Percentiles rank a stretch among this genome's conserved stretches.
These are phyloP conservation scores for Pygmarrhopalites habei DNA, from an alignment of 1,140 invertebrate species.

Conservation along the genomic window DNA sequence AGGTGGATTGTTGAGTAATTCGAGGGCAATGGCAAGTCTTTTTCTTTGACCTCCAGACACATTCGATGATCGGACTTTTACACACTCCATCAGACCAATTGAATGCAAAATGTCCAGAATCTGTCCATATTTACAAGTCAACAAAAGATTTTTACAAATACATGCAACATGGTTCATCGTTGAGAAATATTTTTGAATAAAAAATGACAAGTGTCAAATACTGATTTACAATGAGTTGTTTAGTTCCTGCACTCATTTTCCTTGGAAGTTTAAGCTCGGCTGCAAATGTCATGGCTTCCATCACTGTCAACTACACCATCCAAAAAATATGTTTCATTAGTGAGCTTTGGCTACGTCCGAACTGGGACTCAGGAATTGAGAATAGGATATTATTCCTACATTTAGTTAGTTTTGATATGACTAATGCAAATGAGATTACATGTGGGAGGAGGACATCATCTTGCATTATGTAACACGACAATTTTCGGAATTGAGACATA, in stretches of 20 bases:
- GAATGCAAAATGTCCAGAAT: slow-evolving; percentile 77
- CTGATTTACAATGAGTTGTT: slow-evolving; percentile 42
- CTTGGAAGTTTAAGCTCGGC: slow-evolving; percentile 86
- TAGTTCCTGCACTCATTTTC: slow-evolving; percentile 59
- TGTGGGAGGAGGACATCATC: slow-evolving; percentile 85
- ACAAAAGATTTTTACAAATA: background rate
- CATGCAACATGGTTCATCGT: background rate
- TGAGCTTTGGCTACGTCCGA: too few relatives aligned
- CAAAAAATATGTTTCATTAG: too few relatives aligned
- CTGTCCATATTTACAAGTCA: background rate
- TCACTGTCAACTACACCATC: slow-evolving; percentile 73
- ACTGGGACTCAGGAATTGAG: too few relatives aligned
- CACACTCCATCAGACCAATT: slow-evolving; percentile 70
- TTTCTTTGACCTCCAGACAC: slow-evolving; percentile 89
- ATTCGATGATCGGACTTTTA: slow-evolving; percentile 66
- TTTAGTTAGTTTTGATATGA: too few relatives aligned
- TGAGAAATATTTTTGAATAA: too few relatives aligned
- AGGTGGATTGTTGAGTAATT: slow-evolving; percentile 89
- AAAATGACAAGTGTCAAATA: slow-evolving; percentile 49
- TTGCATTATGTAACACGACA: slow-evolving; percentile 94
- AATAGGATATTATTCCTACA: too few relatives aligned
- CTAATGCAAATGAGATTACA: too few relatives aligned
- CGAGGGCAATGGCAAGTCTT: slow-evolving; percentile 84
- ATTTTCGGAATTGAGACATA: slow-evolving; percentile 74
- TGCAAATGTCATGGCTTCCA: slow-evolving; percentile 82